Evolutionary conservation across 1,140 invertebrate species (phyloP), one percentile per base, ranked within the genome.

Genomic region (Trachymyrmex septentrionalis): DNA sequence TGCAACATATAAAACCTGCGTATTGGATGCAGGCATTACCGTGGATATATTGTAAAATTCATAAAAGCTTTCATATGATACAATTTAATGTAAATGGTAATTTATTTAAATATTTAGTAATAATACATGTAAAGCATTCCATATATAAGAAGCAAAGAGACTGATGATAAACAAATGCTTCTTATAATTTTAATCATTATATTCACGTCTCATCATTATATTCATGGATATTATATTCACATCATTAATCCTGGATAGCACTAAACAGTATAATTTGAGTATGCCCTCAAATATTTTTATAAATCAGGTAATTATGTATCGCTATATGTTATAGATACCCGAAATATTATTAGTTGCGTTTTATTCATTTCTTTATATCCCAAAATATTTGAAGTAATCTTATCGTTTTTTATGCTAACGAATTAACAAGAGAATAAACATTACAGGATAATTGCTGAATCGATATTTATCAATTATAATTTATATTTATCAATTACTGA

Each of bases 271-370:
- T n/a, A 55, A 55, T 55, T 55, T 50, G 48, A 50, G 9, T 44
- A 44, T 44, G 14, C 14, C 14, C 48, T 50, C 14, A 50, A 50
- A 50, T 50, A 50, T 50, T 16, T 50, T 50, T 50, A 16, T 50
- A 50, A 50, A 66, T 7, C 7, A 30, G 64, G 38, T 66, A 66
- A 53, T 55, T 55, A 66, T 66, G n/a, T 34, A 34, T 66, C 19
- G 34, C 64, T 19, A 12, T 19, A 66, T 30, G 19, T 21, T 66
- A 38, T 66, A 30, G n/a, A 0, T 38, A 38, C 7, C 34, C 9
- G 48, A 66, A 66, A 66, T 34, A 66, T 66, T 66, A 66, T 66
- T 38, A 66, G 16, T 66, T 30, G 63, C 30, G 19, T 7, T 34
- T 66, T 66, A 66, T 66, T 30, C 30, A 38, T 30, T 66, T 66